These are phyloP conservation scores for Megalurothrips usitatus DNA, from an alignment of 2,888 invertebrate genomes.

Conservation along the genomic window DNA sequence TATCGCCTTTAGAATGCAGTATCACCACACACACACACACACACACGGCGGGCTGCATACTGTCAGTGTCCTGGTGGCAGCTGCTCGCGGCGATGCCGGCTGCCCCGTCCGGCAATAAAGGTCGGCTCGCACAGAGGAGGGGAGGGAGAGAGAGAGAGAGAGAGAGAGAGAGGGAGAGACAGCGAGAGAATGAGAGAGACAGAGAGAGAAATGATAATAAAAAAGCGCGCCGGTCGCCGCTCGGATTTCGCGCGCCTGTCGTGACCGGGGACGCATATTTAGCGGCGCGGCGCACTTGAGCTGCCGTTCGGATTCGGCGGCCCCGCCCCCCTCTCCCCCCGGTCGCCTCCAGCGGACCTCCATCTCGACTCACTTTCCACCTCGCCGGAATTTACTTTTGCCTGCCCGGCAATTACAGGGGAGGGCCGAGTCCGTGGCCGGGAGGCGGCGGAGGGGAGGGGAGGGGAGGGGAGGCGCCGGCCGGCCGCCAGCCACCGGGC, in stretches of 20 bases:
- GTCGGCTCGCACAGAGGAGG: not conserved
- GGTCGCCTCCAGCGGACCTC: too few species aligned
- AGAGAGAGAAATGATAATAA: conserved; percentile 28
- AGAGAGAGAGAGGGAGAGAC: conserved; percentile 25
- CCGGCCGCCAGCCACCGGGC: too few species aligned
- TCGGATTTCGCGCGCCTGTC: not conserved
- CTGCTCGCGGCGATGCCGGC: too few species aligned
- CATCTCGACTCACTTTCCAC: too few species aligned
- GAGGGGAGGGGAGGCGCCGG: not conserved
- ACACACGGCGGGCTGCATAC: not conserved
- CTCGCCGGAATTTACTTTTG: not conserved
- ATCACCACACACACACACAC: not conserved
- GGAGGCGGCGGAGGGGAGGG: too few species aligned
- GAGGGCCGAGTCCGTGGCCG: not conserved
- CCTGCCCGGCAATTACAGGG: not conserved
- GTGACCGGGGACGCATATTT: not conserved
- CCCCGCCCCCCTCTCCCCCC: too few species aligned
- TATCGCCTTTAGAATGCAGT: conserved; percentile 6
- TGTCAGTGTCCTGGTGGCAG: not conserved
- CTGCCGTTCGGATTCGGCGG: too few species aligned
- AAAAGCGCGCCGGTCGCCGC: not conserved
- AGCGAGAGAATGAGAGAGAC: not conserved
- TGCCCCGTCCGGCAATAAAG: too few species aligned
- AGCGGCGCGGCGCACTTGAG: too few species aligned
- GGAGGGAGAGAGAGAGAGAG: conserved; percentile 29